Conservation (phyloP, 2,797 vertebrate genomes). For the Parotocinclus haroldoi region DNA sequence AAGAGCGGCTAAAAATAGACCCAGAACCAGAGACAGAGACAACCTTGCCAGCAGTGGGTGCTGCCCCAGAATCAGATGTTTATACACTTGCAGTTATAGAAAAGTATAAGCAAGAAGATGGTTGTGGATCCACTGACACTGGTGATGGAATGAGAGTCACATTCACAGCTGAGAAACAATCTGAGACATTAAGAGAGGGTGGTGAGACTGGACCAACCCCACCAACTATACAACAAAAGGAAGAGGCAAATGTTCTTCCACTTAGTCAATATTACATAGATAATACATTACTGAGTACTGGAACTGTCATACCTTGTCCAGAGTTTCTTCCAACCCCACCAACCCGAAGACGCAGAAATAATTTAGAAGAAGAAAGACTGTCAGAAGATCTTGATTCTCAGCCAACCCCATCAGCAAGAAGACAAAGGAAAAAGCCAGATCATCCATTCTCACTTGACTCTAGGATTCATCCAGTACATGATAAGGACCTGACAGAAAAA, state of each 20-base stretch:
- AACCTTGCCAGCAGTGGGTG: neutral
- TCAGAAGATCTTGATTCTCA: constrained; percentile 27
- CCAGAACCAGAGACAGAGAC: constrained; percentile 19
- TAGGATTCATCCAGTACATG: constrained; percentile 22
- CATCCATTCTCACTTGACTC: constrained; percentile 15
- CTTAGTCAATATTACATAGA: constrained; percentile 3
- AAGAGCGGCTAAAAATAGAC: constrained; percentile 17
- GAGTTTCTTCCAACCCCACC: constrained; percentile 41
- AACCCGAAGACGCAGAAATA: constrained; percentile 25
- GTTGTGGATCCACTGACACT: constrained; percentile 7
- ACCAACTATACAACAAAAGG: constrained; percentile 20
- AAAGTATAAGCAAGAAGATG: constrained; percentile 7
- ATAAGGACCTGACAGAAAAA: constrained; percentile 10
- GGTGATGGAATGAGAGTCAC: neutral
- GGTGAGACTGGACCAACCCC: constrained; percentile 8
- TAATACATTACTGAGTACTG: constrained; percentile 20
- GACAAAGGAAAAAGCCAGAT: constrained; percentile 19
- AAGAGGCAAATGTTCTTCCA: constrained; percentile 14
- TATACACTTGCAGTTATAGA: neutral
- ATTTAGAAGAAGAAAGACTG: neutral
- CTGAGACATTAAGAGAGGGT: neutral
- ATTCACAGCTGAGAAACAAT: constrained; percentile 1
- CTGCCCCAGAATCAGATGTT: constrained; percentile 13
- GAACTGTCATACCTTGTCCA: neutral
- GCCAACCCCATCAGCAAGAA: constrained; percentile 35